Evolutionary conservation across 2,113 vertebrate genomes (phyloP).

Genomic region (Climacteris rufus): DNA sequence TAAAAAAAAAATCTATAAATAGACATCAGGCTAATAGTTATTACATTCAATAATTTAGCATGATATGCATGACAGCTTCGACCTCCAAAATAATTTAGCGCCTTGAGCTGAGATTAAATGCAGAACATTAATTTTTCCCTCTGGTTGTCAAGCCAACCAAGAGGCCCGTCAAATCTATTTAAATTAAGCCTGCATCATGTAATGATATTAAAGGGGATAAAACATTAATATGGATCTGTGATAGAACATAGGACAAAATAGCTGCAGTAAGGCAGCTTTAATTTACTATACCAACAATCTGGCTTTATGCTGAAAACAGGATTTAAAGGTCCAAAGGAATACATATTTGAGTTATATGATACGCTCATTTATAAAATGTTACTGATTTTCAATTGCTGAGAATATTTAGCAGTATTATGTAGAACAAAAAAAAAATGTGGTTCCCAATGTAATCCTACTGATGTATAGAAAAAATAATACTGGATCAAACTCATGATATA

Average conservation of each 20-base stretch:
- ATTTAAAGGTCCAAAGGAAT: conserved; percentile 52
- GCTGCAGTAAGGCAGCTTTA: conserved; percentile 54
- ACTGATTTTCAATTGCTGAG: neutral
- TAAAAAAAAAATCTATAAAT: conserved; percentile 53
- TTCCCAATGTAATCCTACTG: neutral
- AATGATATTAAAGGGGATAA: conserved; percentile 79
- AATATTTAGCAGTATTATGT: neutral
- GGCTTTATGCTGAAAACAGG: conserved; percentile 56
- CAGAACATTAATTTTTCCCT: conserved; percentile 80
- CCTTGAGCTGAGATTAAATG: conserved; percentile 77
- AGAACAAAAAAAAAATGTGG: neutral
- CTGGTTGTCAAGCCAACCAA: conserved; percentile 79
- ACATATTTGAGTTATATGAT: neutral
- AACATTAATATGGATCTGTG: conserved; percentile 72
- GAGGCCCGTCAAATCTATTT: conserved; percentile 75
- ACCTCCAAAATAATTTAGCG: conserved; percentile 80
- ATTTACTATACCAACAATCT: conserved; percentile 69
- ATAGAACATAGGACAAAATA: conserved; percentile 69
- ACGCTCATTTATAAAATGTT: conserved; percentile 30
- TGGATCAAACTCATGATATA: neutral
- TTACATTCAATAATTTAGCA: conserved; percentile 74
- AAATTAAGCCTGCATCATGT: conserved; percentile 77
- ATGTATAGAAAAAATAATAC: neutral
- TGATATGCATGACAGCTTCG: conserved; percentile 71
- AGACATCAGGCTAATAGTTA: conserved; percentile 70